Conservation (phyloP, 1,140 invertebrate genomes). For the Adoxophyes honmai region DNA sequence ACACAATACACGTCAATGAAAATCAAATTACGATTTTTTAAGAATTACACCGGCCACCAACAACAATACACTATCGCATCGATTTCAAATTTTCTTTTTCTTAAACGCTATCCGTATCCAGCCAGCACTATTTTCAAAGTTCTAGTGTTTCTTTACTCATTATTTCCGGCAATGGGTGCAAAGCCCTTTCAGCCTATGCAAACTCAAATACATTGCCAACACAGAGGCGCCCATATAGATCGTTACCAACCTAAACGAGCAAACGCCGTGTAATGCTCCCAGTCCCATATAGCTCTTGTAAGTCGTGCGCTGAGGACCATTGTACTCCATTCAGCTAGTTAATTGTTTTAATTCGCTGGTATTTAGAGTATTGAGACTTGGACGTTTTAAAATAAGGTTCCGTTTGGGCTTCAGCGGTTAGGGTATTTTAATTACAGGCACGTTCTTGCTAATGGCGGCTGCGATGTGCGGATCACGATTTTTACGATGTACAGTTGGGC, state of each 20-base stretch:
- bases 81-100: too few species aligned
- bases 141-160: too few species aligned
- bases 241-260: not conserved
- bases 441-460: slow-evolving; percentile 49
- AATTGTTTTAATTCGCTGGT: slow-evolving; percentile 67
- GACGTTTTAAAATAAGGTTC: slow-evolving; percentile 15
- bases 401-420: not conserved
- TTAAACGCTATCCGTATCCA: too few species aligned
- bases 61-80: too few species aligned
- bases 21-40: too few species aligned
- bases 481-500: slow-evolving; percentile 44
- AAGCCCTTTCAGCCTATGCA: not conserved
- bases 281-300: slow-evolving; percentile 18
- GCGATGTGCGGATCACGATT: slow-evolving; percentile 42
- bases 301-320: slow-evolving; percentile 55
- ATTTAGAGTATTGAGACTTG: slow-evolving; percentile 2
- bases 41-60: too few species aligned
- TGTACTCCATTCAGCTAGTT: slow-evolving; percentile 65
- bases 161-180: too few species aligned
- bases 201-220: not conserved
- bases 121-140: too few species aligned
- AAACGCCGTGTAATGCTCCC: not conserved
- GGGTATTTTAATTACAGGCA: slow-evolving; percentile 70
- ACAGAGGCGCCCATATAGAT: too few species aligned
- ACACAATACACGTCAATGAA: too few species aligned